These are phyloP conservation scores for Doris montereyensis DNA, from an alignment of 2,888 invertebrate genomes.

Conservation along the genomic window DNA sequence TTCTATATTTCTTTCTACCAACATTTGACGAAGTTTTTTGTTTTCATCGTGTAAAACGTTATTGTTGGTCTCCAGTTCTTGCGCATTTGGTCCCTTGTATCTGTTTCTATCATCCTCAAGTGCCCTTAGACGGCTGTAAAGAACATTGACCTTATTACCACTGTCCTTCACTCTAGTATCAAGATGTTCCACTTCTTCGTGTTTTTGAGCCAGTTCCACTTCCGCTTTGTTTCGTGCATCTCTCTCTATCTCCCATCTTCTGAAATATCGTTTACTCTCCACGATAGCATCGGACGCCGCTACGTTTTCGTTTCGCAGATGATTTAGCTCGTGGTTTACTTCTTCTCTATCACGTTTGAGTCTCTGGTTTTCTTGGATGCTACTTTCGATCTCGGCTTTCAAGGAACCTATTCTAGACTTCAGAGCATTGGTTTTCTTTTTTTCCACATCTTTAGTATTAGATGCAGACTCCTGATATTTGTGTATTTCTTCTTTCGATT, in stretches of 20 bases:
- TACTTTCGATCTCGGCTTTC: conserved; percentile 48
- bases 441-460: conserved; percentile 37
- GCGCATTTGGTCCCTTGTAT: conserved; percentile 7
- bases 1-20: conserved; percentile 49
- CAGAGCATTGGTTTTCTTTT: conserved; percentile 36
- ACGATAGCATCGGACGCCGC: conserved; percentile 10
- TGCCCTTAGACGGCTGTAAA: conserved; percentile 50
- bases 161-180: conserved; percentile 54
- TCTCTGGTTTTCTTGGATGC: conserved; percentile 43
- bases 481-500: conserved; percentile 30
- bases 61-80: conserved; percentile 38
- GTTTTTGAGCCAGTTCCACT: conserved; percentile 48
- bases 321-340: conserved; percentile 47
- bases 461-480: conserved; percentile 31
- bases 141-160: conserved; percentile 51
- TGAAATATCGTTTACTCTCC: conserved; percentile 39
- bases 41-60: conserved; percentile 44
- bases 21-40: conserved; percentile 44
- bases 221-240: conserved; percentile 37
- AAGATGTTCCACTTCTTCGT: conserved; percentile 46
- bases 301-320: conserved; percentile 31
- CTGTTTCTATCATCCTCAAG: conserved; percentile 55
- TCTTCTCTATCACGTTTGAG: conserved; percentile 49
- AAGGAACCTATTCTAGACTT: conserved; percentile 43
- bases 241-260: conserved; percentile 46